Percentiles rank a stretch among this genome's conserved stretches.
Evolutionary conservation across 2,113 vertebrate genomes (phyloP).

Genomic region (Pandion haliaetus): DNA sequence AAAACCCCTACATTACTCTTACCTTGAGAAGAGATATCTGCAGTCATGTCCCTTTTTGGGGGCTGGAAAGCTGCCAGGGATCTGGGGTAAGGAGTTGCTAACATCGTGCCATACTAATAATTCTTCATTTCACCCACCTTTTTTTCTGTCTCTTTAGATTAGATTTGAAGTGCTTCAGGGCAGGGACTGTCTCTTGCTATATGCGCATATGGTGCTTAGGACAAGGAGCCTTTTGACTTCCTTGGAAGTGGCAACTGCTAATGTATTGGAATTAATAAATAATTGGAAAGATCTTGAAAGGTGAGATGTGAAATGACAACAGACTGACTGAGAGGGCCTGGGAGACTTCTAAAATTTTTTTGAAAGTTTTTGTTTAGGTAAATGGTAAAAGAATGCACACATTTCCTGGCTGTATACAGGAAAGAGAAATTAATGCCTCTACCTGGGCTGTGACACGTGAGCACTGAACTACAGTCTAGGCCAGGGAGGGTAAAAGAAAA

Average conservation of each 20-base stretch:
- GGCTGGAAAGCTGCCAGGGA: constrained; percentile 33
- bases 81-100: constrained; percentile 36
- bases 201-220: background rate
- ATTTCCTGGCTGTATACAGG: background rate
- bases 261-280: background rate
- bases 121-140: constrained; percentile 45
- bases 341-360: background rate
- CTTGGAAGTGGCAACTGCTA: constrained; percentile 1
- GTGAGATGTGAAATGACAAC: background rate
- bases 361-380: background rate
- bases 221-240: constrained; percentile 1
- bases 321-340: background rate
- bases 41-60: constrained; percentile 19
- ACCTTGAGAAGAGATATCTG: background rate
- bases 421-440: background rate
- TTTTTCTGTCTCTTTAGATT: constrained; percentile 58
- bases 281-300: background rate
- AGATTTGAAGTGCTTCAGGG: constrained; percentile 34
- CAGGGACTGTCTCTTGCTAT: constrained; percentile 34
- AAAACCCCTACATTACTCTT: background rate
- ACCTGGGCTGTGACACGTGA: background rate
- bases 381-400: background rate
- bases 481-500: background rate
- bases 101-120: constrained; percentile 51
- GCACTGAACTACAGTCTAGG: background rate